Evolutionary conservation across 2,888 invertebrate species (phyloP), one percentile per base, ranked within the genome.

Genomic region (Yponomeuta cagnagella): DNA sequence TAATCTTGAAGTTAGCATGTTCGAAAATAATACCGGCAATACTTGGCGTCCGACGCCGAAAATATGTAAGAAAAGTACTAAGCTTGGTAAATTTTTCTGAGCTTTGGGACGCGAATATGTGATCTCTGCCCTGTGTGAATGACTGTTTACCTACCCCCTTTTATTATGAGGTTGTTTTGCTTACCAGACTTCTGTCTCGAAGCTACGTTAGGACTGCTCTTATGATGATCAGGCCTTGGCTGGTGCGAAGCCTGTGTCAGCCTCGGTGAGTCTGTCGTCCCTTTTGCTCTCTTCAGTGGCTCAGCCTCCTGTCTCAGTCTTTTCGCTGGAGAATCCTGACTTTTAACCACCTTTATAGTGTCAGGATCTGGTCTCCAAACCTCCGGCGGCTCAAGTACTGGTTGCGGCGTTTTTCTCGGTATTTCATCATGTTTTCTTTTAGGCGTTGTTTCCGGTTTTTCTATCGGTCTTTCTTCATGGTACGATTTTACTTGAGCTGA

Each of bases 121-220:
- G 43, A 43, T 8, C 9, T 43, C 43, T 43, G 43, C 43, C 43
- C 8, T 43, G 9, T 5, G 8, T 43, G 5, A 43, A 43, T 43
- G 43, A 43, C 43, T 43, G 43, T 8, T 6, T 43, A 43, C 43
- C 43, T 43, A 8, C 43, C 43, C 43, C 43, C 43, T 43, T 43
- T 43, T 43, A 37, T 37, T 37, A 43, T 8, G 1, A 43, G 43
- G 5, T 8, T 43, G 9, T 8, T 0, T 8, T 43, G 72, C 79
- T 76, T 72, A 91, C 90, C 87, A 69, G 83, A 79, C 82, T 92
- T 91, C 77, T 89, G 88, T 63, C 90, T 84, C 0, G 92, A 89
- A 0, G 94, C 94, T 23, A 94, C 94, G 79, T 94, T 94, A 5
- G 94, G 94, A 70, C 94, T 94, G 71, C 94, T 94, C 76, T 94